phyloP scores from a whole-genome alignment of 2,888 invertebrate species.

The Brachyopa scutellaris region DNA sequence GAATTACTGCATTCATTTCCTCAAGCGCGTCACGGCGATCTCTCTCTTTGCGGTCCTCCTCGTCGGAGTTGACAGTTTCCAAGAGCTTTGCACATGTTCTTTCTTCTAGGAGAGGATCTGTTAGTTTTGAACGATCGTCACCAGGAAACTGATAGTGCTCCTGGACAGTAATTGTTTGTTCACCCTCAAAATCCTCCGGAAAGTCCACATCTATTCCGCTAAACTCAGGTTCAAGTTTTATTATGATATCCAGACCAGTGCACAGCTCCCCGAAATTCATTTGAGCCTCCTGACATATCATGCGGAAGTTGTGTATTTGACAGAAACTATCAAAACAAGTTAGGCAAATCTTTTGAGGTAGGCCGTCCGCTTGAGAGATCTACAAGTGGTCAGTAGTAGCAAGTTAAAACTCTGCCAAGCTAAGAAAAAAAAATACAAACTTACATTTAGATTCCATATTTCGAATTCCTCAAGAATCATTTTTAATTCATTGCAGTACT shows the following conservation, averaged over 20 bases:
- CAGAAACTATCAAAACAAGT: constrained; percentile 67
- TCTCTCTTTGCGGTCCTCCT: neutral
- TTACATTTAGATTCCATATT: constrained; percentile 62
- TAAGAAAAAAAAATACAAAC: too few relatives aligned
- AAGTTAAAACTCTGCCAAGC: too few relatives aligned
- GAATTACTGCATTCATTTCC: constrained; percentile 21
- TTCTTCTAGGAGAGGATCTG: neutral
- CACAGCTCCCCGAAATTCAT: constrained; percentile 53
- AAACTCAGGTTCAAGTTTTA: constrained; percentile 41
- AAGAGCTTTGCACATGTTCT: neutral
- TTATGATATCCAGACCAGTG: constrained; percentile 59
- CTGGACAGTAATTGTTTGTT: constrained; percentile 56
- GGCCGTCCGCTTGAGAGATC: constrained; percentile 49
- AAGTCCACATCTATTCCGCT: constrained; percentile 24
- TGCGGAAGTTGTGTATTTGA: constrained; percentile 60
- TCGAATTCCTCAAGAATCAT: constrained; percentile 57
- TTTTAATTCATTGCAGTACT: constrained; percentile 42
- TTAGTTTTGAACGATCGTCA: too few relatives aligned
- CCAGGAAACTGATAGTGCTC: constrained; percentile 58
- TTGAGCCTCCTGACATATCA: constrained; percentile 60
- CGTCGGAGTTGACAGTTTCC: constrained; percentile 1
- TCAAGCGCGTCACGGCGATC: constrained; percentile 12
- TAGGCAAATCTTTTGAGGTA: constrained; percentile 59
- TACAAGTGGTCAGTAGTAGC: neutral
- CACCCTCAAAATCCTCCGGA: constrained; percentile 47